Conservation (phyloP, 2,113 vertebrate species). For the Ginglymostoma cirratum region DNA sequence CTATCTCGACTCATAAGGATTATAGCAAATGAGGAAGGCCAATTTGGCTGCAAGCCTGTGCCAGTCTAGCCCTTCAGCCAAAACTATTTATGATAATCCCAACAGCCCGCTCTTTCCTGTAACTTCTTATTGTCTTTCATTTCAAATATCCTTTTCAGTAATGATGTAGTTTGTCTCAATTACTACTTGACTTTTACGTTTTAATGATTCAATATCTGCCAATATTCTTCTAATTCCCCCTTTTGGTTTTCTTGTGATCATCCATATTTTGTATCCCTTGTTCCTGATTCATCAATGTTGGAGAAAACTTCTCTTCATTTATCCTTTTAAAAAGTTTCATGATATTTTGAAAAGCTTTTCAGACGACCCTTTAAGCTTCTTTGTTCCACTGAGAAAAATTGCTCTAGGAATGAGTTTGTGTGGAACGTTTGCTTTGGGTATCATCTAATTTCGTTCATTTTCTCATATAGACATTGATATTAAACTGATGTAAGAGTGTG, state of each 20-base stretch:
- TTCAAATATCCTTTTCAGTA: background rate
- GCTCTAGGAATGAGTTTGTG: background rate
- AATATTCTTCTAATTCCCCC: background rate
- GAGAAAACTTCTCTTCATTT: background rate
- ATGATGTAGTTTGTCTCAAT: background rate
- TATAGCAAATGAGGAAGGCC: background rate
- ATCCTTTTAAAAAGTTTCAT: background rate
- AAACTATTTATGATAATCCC: background rate
- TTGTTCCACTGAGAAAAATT: background rate
- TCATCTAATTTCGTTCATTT: slow-evolving; percentile 3
- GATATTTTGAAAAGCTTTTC: background rate
- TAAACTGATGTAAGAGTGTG: background rate
- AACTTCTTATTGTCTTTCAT: background rate
- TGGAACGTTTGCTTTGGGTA: background rate
- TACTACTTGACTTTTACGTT: background rate
- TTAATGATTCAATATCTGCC: background rate
- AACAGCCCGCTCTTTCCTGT: background rate
- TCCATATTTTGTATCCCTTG: background rate
- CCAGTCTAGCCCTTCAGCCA: background rate
- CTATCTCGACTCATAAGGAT: background rate
- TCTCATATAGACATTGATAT: background rate
- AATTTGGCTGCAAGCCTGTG: background rate
- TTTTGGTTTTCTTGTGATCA: background rate
- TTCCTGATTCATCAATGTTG: background rate
- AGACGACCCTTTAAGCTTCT: background rate